These are phyloP conservation scores for Edolisoma coerulescens DNA, from an alignment of 2,113 vertebrate genomes.

Conservation along the genomic window DNA sequence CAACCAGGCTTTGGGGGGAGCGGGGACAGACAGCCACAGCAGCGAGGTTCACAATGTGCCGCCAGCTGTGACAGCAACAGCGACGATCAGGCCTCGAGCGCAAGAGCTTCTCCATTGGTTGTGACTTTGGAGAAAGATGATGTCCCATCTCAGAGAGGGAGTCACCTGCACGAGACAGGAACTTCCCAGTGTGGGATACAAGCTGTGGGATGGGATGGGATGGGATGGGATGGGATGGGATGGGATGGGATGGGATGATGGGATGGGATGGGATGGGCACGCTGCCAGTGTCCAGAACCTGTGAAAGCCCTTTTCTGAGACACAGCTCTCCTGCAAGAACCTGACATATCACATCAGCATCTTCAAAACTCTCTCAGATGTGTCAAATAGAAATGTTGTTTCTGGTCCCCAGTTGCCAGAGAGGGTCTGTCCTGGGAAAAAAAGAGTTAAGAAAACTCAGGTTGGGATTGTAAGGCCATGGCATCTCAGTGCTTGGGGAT, in stretches of 20 bases:
- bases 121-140: not conserved
- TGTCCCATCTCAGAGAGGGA: not conserved
- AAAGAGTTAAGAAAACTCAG: not conserved
- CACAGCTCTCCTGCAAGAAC: not conserved
- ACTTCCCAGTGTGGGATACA: not conserved
- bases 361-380: not conserved
- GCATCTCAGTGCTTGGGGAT: not conserved
- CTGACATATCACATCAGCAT: not conserved
- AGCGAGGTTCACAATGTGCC: fast-evolving
- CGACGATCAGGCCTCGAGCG: fast-evolving
- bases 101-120: not conserved
- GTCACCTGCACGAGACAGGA: not conserved
- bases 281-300: not conserved
- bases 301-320: not conserved
- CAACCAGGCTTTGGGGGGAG: not conserved
- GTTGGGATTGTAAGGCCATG: not conserved
- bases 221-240: not conserved
- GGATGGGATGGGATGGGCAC: not conserved
- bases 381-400: not conserved
- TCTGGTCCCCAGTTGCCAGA: not conserved
- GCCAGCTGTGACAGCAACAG: not conserved
- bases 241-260: not conserved
- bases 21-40: not conserved
- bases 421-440: not conserved
- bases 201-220: fast-evolving